phyloP scores from a whole-genome alignment of 2,113 vertebrate species.

The Lanius collurio region DNA sequence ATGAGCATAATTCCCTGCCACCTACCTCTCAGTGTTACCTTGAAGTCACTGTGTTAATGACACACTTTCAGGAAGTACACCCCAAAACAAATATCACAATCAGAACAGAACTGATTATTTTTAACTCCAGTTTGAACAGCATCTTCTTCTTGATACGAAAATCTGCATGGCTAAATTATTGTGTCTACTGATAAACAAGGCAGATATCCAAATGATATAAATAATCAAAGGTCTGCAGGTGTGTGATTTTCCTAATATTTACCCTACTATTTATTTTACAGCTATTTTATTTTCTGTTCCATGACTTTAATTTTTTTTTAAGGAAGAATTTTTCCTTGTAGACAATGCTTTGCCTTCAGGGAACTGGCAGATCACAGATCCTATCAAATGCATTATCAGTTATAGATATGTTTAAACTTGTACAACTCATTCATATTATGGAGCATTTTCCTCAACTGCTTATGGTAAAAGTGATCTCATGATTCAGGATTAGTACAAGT shows the following conservation, averaged over 20 bases:
- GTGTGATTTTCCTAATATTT: not conserved
- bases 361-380: not conserved
- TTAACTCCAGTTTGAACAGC: not conserved
- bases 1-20: not conserved
- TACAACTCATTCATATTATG: not conserved
- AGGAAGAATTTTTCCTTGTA: not conserved
- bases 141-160: not conserved
- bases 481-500: not conserved
- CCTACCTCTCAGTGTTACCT: not conserved
- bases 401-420: not conserved
- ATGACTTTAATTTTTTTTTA: not conserved
- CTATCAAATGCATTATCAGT: not conserved
- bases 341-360: not conserved
- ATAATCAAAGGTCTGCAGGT: not conserved
- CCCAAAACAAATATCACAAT: not conserved
- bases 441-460: not conserved
- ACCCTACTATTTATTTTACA: not conserved
- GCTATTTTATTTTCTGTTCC: not conserved
- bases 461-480: not conserved
- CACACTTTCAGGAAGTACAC: not conserved
- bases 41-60: not conserved
- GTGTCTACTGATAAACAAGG: not conserved
- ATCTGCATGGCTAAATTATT: not conserved
- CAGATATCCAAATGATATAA: not conserved
- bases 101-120: fast-evolving